These are phyloP conservation scores for Archaeoteleia sp. DNA, from an alignment of 2,888 invertebrate species.

Conservation along the genomic window DNA sequence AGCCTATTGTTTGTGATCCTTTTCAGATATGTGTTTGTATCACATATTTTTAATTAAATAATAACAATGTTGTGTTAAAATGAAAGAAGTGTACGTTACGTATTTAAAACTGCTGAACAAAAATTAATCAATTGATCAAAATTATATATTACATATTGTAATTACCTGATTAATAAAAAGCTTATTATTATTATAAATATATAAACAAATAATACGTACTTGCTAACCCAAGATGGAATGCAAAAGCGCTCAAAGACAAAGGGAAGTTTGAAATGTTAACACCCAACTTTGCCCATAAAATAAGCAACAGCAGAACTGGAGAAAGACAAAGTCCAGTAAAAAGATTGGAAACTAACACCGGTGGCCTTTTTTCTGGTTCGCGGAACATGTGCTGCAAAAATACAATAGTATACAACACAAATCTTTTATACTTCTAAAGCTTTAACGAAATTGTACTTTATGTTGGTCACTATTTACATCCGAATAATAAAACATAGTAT, in stretches of 20 bases:
- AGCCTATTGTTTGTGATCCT: too few species aligned
- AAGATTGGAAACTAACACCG: conserved; percentile 89
- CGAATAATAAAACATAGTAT: conserved; percentile 7
- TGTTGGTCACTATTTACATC: conserved; percentile 14
- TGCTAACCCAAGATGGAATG: conserved; percentile 93
- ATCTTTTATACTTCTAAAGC: too few species aligned
- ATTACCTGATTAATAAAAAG: conserved; percentile 7
- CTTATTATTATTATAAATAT: not conserved
- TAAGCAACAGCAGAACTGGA: conserved; percentile 87
- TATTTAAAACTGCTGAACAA: too few species aligned
- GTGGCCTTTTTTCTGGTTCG: conserved; percentile 92
- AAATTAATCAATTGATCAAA: too few species aligned
- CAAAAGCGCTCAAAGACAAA: conserved; percentile 84
- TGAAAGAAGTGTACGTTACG: too few species aligned
- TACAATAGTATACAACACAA: too few species aligned
- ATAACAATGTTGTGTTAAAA: too few species aligned
- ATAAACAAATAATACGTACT: conserved; percentile 71
- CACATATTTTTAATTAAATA: too few species aligned
- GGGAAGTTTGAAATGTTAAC: conserved; percentile 91
- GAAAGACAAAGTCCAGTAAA: conserved; percentile 90
- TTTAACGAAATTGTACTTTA: not conserved
- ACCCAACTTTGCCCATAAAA: conserved; percentile 91
- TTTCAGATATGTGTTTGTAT: too few species aligned
- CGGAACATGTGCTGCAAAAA: conserved; percentile 87
- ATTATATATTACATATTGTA: too few species aligned